Evolutionary conservation across 2,888 invertebrate species (phyloP).

Genomic region (Trachelus troglodyta): DNA sequence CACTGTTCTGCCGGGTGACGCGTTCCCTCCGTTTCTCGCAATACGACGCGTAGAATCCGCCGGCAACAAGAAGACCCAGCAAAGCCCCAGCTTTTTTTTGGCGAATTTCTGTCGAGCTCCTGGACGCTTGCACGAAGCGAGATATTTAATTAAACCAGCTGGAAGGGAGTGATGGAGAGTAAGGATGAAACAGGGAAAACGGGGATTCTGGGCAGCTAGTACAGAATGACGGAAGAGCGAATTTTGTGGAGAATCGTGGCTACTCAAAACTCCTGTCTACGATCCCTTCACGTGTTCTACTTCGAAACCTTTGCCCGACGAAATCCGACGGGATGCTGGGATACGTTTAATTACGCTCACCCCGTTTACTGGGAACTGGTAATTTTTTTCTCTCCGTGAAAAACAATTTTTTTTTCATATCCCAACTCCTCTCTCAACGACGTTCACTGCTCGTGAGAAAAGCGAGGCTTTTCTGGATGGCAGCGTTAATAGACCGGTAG

Average conservation of each 20-base stretch:
- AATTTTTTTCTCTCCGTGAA: background rate
- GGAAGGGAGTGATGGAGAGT: background rate
- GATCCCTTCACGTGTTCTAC: background rate
- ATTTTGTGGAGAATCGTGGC: background rate
- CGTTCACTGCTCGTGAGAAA: conserved; percentile 7
- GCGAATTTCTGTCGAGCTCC: background rate
- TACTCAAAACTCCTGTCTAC: background rate
- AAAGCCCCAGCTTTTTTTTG: background rate
- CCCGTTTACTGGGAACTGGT: background rate
- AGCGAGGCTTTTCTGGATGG: conserved; percentile 34
- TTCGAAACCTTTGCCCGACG: background rate
- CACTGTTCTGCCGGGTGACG: background rate
- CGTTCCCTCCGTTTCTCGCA: background rate
- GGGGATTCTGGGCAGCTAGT: background rate
- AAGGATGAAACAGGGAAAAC: background rate
- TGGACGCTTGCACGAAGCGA: background rate
- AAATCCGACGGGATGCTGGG: background rate
- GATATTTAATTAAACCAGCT: conserved; percentile 4
- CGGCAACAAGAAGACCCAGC: background rate
- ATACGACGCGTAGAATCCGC: background rate
- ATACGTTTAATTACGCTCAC: background rate
- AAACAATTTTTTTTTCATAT: background rate
- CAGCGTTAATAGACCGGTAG: conserved; percentile 47
- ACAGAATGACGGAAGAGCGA: background rate
- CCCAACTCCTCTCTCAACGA: background rate